These are phyloP conservation scores for Drosophila subobscura DNA, from an alignment of 1,140 invertebrate species.

Conservation along the genomic window DNA sequence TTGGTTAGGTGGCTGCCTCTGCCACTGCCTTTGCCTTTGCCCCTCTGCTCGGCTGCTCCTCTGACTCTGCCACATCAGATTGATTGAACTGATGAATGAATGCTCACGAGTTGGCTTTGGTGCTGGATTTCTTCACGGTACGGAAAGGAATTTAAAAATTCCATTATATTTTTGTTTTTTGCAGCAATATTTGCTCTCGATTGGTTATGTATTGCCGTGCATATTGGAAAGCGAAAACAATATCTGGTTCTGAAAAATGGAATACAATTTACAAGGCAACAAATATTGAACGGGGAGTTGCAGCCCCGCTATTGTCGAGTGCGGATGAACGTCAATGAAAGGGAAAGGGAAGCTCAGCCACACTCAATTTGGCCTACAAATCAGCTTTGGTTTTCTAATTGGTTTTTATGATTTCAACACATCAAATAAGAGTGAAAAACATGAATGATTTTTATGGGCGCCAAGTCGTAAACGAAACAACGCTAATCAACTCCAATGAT, in stretches of 20 bases:
- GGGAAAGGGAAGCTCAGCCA: too few relatives aligned
- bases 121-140: neutral
- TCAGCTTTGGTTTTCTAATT: too few relatives aligned
- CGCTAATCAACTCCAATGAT: conserved; percentile 20
- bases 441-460: neutral
- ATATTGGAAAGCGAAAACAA: conserved; percentile 15
- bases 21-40: neutral
- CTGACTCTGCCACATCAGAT: conserved; percentile 41
- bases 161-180: conserved; percentile 62
- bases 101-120: conserved; percentile 32
- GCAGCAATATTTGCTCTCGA: conserved; percentile 56
- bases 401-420: too few relatives aligned
- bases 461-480: neutral
- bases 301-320: too few relatives aligned
- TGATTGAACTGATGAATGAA: conserved; percentile 58
- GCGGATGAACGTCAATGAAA: too few relatives aligned
- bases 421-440: neutral
- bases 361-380: too few relatives aligned
- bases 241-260: conserved; percentile 3
- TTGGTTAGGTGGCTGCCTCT: conserved; percentile 33
- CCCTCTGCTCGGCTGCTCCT: conserved; percentile 24
- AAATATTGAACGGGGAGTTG: too few relatives aligned
- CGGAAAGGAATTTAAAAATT: conserved; percentile 54
- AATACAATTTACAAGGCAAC: conserved; percentile 24
- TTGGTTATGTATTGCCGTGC: conserved; percentile 71